phyloP scores from a whole-genome alignment of 2,113 vertebrate species.

The Himantopus leucocephalus region DNA sequence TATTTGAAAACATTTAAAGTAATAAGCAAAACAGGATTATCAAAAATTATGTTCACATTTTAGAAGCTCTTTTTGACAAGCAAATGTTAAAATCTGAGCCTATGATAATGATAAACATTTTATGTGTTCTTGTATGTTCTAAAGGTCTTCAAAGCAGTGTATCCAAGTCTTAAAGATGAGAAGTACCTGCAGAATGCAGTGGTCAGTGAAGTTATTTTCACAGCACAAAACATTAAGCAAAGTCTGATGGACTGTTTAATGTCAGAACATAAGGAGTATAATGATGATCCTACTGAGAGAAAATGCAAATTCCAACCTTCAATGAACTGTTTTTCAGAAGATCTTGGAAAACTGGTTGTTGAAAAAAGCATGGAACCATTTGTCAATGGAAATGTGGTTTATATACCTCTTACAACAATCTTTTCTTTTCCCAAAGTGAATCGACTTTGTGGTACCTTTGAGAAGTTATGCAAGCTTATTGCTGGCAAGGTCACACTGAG shows the following conservation, averaged over 20 bases:
- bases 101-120: background rate
- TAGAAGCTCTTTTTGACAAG: background rate
- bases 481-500: conserved; percentile 72
- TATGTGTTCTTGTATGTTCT: background rate
- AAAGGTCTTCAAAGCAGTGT: conserved; percentile 84
- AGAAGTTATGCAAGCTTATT: conserved; percentile 72
- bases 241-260: conserved; percentile 33
- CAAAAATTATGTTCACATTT: background rate
- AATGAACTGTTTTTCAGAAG: background rate
- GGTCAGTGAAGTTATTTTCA: conserved; percentile 77
- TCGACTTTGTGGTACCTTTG: conserved; percentile 74
- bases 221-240: conserved; percentile 74
- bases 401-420: conserved; percentile 80
- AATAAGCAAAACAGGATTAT: background rate
- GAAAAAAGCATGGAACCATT: conserved; percentile 46
- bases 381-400: conserved; percentile 61
- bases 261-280: background rate
- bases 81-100: background rate
- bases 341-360: background rate
- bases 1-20: background rate
- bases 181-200: conserved; percentile 80
- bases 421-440: conserved; percentile 79
- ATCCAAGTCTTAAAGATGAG: conserved; percentile 89
- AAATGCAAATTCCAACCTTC: background rate
- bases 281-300: background rate